These are phyloP conservation scores for Brachyhypopomus gauderio DNA, from an alignment of 2,113 vertebrate genomes.

Conservation along the genomic window DNA sequence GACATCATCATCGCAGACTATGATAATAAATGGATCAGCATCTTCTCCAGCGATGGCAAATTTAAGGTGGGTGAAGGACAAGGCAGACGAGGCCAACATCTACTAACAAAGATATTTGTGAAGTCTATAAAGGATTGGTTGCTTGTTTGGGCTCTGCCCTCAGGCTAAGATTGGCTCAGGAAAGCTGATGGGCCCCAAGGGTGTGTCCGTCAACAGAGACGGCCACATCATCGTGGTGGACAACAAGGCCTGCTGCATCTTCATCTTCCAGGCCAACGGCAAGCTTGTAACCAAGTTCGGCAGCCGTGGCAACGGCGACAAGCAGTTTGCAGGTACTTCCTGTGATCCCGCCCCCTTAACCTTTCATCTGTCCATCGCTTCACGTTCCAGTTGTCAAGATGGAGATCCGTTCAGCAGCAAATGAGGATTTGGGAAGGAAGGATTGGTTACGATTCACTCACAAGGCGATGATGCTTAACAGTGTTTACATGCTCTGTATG, in stretches of 20 bases:
- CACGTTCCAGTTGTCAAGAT: too few species aligned
- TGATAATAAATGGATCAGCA: conserved; percentile 99
- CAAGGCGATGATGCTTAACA: neutral
- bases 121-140: neutral
- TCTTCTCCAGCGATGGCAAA: conserved; percentile 95
- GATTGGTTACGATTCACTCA: too few species aligned
- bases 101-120: neutral
- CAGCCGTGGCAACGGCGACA: conserved; percentile 94
- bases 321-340: conserved; percentile 96
- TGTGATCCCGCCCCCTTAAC: conserved; percentile 57
- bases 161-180: conserved; percentile 94
- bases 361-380: too few species aligned
- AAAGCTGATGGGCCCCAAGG: conserved; percentile 97
- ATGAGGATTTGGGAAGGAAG: too few species aligned
- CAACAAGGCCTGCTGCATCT: conserved; percentile 96
- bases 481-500: neutral
- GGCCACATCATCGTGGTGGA: conserved; percentile 97
- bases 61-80: conserved; percentile 83
- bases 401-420: too few species aligned
- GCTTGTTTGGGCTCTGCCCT: conserved; percentile 37
- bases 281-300: conserved; percentile 97
- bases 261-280: conserved; percentile 94
- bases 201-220: conserved; percentile 92
- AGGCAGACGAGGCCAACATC: too few species aligned
- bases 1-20: conserved; percentile 98